Evolutionary conservation across 2,797 vertebrate genomes (phyloP), one percentile per base, ranked within the genome.

Genomic region (Alcedo atthis): DNA sequence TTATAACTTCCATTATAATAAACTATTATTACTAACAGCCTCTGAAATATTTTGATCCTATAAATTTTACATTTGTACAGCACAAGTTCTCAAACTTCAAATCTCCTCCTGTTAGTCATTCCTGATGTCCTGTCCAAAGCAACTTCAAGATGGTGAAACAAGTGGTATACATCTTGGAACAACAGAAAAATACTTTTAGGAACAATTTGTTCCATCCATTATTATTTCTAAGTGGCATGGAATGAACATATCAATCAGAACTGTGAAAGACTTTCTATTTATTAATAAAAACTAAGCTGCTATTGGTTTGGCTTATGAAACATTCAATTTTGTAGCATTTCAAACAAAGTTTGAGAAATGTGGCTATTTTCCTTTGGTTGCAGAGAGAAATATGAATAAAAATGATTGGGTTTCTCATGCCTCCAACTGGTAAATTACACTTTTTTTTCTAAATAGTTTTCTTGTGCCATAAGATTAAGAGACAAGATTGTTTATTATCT

Each of bases 181-280:
- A 54, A 22, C 21, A 66, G 17, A 48, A 91, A 91, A 85, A 48
- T 93, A 89, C 28, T 86, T 95, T 66, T 51, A 86, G 75, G 81
- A 96, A 83, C 11, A 89, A 37, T 55, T 80, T 87, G n/a, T 71
- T 24, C 51, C 35, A 28, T n/a, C 51, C 35, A 28, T n/a, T 2
- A 35, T 71, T 89, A 61, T 22, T 92, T 92, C 70, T 58, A 59
- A 5, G 3, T 78, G 17, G 6, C 15, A 37, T 12, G 11, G 24
- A 79, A 82, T 62, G 26, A 76, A 62, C 10, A 82, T 78, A 59
- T 63, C 81, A 57, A 42, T 49, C 28, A 80, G 35, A 82, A 82
- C 84, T 40, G 9, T 30, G 35, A 57, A 20, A 71, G 26, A 32
- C 11, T 63, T 67, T 63, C 14, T 18, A 76, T 69, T 79, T 59